These are phyloP conservation scores for Aeoliscus strigatus DNA, from an alignment of 2,797 vertebrate genomes.

Conservation along the genomic window DNA sequence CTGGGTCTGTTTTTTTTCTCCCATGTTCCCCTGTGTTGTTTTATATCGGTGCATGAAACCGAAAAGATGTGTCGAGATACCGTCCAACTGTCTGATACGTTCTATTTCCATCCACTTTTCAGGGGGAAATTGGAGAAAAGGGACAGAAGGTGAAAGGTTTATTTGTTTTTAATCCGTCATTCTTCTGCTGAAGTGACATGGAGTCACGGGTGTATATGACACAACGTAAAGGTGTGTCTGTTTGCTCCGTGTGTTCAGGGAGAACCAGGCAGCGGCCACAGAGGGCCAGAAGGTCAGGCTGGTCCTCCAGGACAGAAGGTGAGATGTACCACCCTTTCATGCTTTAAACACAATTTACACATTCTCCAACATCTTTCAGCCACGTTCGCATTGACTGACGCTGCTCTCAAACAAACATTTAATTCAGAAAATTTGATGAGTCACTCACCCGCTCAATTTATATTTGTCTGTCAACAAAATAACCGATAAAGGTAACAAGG, in stretches of 20 bases:
- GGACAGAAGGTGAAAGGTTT: constrained; percentile 90
- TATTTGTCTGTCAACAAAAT: constrained; percentile 28
- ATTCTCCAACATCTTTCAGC: constrained; percentile 3
- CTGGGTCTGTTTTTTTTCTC: constrained; percentile 11
- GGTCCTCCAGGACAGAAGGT: constrained; percentile 86
- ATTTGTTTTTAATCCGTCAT: too few species aligned
- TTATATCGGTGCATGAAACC: constrained; percentile 30
- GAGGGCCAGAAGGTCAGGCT: constrained; percentile 83
- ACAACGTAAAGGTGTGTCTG: too few species aligned
- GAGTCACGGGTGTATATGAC: too few species aligned
- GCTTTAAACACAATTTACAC: not conserved
- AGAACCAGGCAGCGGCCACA: constrained; percentile 84
- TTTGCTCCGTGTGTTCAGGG: constrained; percentile 68
- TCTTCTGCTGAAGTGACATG: too few species aligned
- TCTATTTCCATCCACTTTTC: constrained; percentile 18
- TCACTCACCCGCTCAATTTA: too few species aligned
- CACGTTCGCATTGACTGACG: constrained; percentile 39
- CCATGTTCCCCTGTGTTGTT: constrained; percentile 28
- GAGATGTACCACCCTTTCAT: constrained; percentile 1
- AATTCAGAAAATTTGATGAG: constrained; percentile 53
- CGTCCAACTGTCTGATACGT: constrained; percentile 8
- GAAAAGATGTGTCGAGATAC: constrained; percentile 4
- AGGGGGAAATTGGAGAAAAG: constrained; percentile 81
- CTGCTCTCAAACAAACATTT: constrained; percentile 34
- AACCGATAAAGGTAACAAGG: constrained; percentile 20